Percentiles rank a stretch among this genome's conserved stretches.
Evolutionary conservation across 2,113 vertebrate species (phyloP).

Genomic region (Bolborhynchus lineola): DNA sequence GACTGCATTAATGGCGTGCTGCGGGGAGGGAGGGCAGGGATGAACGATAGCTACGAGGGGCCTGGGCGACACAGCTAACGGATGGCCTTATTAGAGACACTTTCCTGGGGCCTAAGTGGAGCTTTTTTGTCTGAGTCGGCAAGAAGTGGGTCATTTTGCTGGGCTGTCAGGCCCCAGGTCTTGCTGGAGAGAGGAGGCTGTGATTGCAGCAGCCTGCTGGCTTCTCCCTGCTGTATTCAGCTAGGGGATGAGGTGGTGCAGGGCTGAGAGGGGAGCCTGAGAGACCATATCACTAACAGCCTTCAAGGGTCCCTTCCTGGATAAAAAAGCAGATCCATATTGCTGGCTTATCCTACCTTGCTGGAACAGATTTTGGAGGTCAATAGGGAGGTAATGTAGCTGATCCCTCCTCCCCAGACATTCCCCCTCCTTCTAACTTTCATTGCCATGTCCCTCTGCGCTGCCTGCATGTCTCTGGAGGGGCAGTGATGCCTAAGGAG

Average conservation of each 20-base stretch:
- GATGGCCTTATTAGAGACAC: slow-evolving; percentile 81
- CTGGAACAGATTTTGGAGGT: background rate
- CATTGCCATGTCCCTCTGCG: background rate
- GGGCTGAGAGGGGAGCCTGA: background rate
- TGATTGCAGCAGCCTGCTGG: slow-evolving; percentile 27
- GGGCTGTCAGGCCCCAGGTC: slow-evolving; percentile 67
- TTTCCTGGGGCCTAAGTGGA: slow-evolving; percentile 78
- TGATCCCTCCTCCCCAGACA: rapidly evolving
- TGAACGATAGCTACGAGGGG: slow-evolving; percentile 75
- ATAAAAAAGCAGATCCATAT: background rate
- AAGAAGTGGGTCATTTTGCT: slow-evolving; percentile 82
- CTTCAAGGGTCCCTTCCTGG: background rate
- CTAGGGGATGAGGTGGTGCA: background rate
- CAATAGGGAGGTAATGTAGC: background rate
- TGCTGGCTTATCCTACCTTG: background rate
- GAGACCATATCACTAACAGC: background rate
- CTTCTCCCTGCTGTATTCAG: background rate
- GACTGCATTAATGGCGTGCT: slow-evolving; percentile 77
- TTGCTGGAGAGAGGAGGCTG: slow-evolving; percentile 51
- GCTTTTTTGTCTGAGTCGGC: slow-evolving; percentile 77
- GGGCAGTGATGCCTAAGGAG: background rate
- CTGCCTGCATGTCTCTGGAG: background rate
- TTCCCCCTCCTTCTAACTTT: background rate
- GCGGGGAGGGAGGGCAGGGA: slow-evolving; percentile 67
- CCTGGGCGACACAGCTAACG: slow-evolving; percentile 67